Conservation (phyloP, 2,113 vertebrate species). For the Ginglymostoma cirratum region DNA sequence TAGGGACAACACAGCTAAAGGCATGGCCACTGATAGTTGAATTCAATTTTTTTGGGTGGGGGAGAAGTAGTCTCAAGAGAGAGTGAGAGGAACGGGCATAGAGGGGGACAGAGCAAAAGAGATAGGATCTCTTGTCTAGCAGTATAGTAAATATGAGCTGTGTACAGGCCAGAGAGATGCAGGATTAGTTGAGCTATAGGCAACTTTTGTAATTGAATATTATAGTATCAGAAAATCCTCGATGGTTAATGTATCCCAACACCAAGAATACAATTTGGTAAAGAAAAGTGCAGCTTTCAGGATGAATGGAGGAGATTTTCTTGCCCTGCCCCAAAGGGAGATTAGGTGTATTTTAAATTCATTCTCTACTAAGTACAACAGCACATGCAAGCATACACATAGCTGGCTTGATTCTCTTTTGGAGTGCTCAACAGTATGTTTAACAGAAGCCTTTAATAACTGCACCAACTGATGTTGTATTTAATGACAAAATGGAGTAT, state of each 20-base stretch:
- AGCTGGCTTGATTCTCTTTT: too few relatives aligned
- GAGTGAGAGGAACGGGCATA: too few relatives aligned
- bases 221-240: not conserved
- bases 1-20: too few relatives aligned
- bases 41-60: too few relatives aligned
- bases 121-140: too few relatives aligned
- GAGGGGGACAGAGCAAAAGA: too few relatives aligned
- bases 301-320: not conserved
- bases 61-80: too few relatives aligned
- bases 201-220: not conserved
- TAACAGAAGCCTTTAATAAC: not conserved
- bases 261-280: not conserved
- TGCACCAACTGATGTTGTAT: not conserved
- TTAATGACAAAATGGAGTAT: not conserved
- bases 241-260: not conserved
- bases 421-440: too few relatives aligned
- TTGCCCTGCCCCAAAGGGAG: not conserved
- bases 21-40: too few relatives aligned
- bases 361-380: not conserved
- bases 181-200: not conserved
- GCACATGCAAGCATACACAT: not conserved
- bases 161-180: not conserved
- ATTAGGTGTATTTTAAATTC: not conserved
- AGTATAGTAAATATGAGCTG: not conserved
- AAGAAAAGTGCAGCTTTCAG: too few relatives aligned